Evolutionary conservation across 2,797 vertebrate genomes (phyloP).

Genomic region (Microctenopoma lineatum): DNA sequence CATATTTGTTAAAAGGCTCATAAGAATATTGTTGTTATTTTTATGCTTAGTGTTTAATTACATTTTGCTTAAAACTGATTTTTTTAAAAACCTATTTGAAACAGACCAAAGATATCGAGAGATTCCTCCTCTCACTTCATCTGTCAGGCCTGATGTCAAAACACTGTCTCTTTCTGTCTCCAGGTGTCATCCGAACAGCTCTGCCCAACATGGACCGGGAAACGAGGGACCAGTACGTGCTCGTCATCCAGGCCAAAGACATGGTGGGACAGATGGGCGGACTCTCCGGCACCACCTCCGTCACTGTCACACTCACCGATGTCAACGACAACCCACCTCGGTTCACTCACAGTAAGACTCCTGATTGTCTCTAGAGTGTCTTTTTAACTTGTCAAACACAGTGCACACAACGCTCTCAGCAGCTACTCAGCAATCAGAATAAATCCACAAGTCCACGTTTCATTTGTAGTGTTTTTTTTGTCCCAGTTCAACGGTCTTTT

Average conservation of each 20-base stretch:
- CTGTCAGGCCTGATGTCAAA: neutral
- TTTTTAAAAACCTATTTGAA: neutral
- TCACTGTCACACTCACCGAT: conserved; percentile 94
- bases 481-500: conserved; percentile 24
- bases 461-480: conserved; percentile 15
- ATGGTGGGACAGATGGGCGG: conserved; percentile 98
- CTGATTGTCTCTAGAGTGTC: conserved; percentile 9
- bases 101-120: neutral
- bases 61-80: neutral
- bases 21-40: neutral
- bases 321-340: conserved; percentile 96
- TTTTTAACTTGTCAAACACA: conserved; percentile 16
- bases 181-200: conserved; percentile 96
- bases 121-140: neutral
- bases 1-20: neutral
- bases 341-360: conserved; percentile 90
- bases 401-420: conserved; percentile 16
- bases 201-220: conserved; percentile 98
- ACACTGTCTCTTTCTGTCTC: neutral
- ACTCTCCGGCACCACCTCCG: conserved; percentile 94
- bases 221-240: conserved; percentile 93
- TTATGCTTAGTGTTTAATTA: too few species aligned
- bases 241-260: conserved; percentile 98
- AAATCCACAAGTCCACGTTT: conserved; percentile 10
- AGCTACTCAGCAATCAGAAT: conserved; percentile 47